Percentiles rank a stretch among this genome's conserved stretches.
Evolutionary conservation across 2,888 invertebrate species (phyloP).

Genomic region (Plebejus melissa): DNA sequence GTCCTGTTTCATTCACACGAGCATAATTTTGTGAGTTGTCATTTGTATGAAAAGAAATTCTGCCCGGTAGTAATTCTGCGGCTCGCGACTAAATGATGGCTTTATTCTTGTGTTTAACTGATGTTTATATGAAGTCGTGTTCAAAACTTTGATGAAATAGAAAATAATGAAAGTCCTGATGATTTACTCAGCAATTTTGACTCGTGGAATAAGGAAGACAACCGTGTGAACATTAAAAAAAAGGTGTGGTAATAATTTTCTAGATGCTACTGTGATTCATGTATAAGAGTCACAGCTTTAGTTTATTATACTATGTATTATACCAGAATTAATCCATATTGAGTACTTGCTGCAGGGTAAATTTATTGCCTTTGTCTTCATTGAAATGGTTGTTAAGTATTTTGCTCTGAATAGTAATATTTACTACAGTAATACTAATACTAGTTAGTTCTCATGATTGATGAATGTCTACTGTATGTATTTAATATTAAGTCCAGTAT

Average conservation of each 20-base stretch:
- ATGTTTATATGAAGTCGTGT: no score
- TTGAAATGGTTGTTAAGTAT: background rate
- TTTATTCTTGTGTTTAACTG: background rate
- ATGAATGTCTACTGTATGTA: background rate
- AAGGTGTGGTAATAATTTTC: background rate
- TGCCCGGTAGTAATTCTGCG: no score
- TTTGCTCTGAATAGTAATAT: background rate
- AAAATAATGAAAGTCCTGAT: no score
- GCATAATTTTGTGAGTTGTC: no score
- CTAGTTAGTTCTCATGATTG: background rate
- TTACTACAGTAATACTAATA: background rate
- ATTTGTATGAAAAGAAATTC: no score
- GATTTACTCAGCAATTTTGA: no score
- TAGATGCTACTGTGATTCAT: background rate
- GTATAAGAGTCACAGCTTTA: background rate
- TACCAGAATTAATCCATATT: background rate
- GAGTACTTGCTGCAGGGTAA: background rate
- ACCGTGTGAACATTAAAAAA: background rate
- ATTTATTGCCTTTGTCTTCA: conserved; percentile 3
- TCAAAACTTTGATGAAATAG: no score
- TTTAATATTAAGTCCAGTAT: no score
- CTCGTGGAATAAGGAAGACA: no score
- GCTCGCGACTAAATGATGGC: background rate
- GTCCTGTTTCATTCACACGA: no score
- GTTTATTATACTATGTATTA: background rate